Evolutionary conservation across 2,888 invertebrate genomes (phyloP).

Genomic region (Pardosa pseudoannulata): DNA sequence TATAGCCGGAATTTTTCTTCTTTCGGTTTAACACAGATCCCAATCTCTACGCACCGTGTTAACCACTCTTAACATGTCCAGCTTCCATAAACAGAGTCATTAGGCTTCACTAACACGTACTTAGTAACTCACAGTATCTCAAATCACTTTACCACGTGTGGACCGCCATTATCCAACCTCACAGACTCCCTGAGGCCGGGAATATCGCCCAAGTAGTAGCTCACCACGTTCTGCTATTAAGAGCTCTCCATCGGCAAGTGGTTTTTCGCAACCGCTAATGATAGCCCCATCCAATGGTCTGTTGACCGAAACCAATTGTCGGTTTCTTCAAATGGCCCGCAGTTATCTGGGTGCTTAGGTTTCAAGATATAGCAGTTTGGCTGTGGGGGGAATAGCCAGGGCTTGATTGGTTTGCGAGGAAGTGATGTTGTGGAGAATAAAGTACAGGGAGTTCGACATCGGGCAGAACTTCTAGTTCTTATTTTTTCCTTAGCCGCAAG

Average conservation of each 20-base stretch:
- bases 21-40: too few species aligned
- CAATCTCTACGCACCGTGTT: too few species aligned
- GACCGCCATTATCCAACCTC: neutral
- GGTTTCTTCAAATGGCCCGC: constrained; percentile 66
- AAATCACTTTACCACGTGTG: constrained; percentile 9
- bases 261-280: constrained; percentile 52
- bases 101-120: neutral
- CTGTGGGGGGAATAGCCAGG: neutral
- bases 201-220: neutral
- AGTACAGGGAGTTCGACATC: too few species aligned
- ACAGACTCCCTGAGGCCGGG: neutral
- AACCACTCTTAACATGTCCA: neutral
- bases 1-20: too few species aligned
- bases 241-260: constrained; percentile 1
- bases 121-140: neutral
- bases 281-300: constrained; percentile 53
- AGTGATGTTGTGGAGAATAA: neutral
- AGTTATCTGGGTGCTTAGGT: constrained; percentile 58
- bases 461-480: too few species aligned
- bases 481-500: too few species aligned
- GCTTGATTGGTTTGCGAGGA: neutral
- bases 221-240: neutral
- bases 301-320: constrained; percentile 54
- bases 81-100: neutral
- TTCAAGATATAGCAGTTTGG: neutral